A percentile compares a stretch with the other conserved stretches of the same genome.
Evolutionary conservation across 2,888 invertebrate genomes (phyloP).

Genomic region (Saturnia pavonia): DNA sequence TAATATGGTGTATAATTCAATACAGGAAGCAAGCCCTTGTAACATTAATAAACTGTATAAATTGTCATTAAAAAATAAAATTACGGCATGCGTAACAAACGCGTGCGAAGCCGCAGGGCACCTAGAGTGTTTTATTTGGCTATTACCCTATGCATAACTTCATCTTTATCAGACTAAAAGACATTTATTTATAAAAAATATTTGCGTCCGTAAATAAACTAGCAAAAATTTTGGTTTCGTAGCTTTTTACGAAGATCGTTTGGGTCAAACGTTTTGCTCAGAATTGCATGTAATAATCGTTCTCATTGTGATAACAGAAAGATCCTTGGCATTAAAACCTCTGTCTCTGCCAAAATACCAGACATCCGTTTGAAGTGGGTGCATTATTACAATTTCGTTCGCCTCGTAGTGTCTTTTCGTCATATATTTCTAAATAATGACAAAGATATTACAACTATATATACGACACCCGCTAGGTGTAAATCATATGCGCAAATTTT

Average conservation of each 20-base stretch:
- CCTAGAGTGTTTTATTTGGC: no score
- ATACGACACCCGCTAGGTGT: background rate
- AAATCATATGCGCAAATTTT: no score
- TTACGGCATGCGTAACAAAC: no score
- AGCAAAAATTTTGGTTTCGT: background rate
- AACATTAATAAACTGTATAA: no score
- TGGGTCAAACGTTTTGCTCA: background rate
- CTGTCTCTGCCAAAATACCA: conserved; percentile 2
- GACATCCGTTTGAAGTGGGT: background rate
- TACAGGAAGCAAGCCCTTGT: no score
- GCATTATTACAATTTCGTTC: background rate
- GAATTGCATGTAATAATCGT: conserved; percentile 2
- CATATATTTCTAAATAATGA: background rate
- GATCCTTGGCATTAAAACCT: background rate
- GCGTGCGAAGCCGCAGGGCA: no score
- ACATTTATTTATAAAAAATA: background rate
- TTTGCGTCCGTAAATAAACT: background rate
- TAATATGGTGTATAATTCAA: no score
- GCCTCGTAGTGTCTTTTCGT: background rate
- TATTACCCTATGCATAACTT: background rate
- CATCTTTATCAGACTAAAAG: background rate
- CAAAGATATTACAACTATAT: no score
- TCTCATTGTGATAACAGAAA: background rate
- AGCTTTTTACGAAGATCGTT: background rate
- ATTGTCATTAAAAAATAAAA: no score